These are phyloP conservation scores for Phoeniculus purpureus DNA, from an alignment of 2,797 vertebrate species.

Conservation along the genomic window DNA sequence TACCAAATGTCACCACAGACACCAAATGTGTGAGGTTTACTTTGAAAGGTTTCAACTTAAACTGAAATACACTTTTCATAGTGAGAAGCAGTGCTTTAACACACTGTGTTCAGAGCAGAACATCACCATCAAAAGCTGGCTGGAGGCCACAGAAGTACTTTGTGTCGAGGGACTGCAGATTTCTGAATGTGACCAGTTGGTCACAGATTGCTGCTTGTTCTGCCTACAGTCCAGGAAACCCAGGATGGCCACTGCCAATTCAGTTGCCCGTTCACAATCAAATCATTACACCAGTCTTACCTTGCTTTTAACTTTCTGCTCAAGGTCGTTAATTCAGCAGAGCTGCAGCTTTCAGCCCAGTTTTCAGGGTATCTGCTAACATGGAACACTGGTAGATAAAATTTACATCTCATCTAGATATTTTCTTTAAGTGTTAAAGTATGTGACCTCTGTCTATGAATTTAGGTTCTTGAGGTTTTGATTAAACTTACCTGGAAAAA, in stretches of 20 bases:
- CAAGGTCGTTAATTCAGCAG: background rate
- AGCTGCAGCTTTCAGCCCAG: background rate
- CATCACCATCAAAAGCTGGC: fast-evolving
- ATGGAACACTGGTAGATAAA: background rate
- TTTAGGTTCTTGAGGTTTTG: background rate
- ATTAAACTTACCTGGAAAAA: background rate
- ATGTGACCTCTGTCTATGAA: background rate
- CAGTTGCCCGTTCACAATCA: background rate
- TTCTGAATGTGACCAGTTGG: background rate
- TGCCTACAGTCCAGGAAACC: background rate
- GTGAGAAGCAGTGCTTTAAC: background rate
- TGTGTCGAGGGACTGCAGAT: fast-evolving
- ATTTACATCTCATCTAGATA: background rate
- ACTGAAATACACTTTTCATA: fast-evolving
- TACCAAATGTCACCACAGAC: background rate
- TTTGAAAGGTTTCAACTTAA: background rate
- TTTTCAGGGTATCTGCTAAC: background rate
- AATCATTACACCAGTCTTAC: background rate
- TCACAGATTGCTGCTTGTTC: fast-evolving
- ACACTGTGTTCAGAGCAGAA: fast-evolving
- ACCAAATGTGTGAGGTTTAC: fast-evolving
- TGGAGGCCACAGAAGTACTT: background rate
- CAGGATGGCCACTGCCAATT: background rate
- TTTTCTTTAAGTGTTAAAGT: background rate
- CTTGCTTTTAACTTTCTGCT: background rate